These are phyloP conservation scores for Lobophora halterata DNA, from an alignment of 2,888 invertebrate species.

Conservation along the genomic window DNA sequence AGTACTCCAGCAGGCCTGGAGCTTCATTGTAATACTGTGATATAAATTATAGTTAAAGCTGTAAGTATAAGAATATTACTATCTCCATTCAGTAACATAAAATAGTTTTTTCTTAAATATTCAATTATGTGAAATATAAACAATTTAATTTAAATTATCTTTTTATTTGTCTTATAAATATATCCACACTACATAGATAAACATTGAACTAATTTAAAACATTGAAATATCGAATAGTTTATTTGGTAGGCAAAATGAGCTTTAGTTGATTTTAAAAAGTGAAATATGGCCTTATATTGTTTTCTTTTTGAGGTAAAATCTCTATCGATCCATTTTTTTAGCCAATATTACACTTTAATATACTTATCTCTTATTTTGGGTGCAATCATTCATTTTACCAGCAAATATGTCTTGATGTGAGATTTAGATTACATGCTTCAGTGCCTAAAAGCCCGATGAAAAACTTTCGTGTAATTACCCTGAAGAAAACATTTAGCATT, in stretches of 20 bases:
- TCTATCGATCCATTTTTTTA: too few relatives aligned
- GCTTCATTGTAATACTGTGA: constrained; percentile 45
- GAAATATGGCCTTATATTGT: too few relatives aligned
- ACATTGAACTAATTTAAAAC: background rate
- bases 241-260: background rate
- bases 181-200: constrained; percentile 5
- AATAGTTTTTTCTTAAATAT: constrained; percentile 2
- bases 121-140: constrained; percentile 25
- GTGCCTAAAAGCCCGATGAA: too few relatives aligned
- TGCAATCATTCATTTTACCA: too few relatives aligned
- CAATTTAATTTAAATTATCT: constrained; percentile 8
- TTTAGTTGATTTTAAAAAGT: too few relatives aligned
- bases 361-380: too few relatives aligned
- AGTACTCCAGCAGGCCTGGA: constrained; percentile 26
- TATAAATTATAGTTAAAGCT: constrained; percentile 40
- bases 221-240: background rate
- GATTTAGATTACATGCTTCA: too few relatives aligned
- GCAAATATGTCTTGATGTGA: too few relatives aligned
- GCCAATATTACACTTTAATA: too few relatives aligned
- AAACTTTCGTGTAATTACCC: too few relatives aligned
- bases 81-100: constrained; percentile 11
- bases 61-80: constrained; percentile 3
- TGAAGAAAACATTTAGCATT: too few relatives aligned
- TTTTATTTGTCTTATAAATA: constrained; percentile 12
- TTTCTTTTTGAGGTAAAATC: too few relatives aligned